These are phyloP conservation scores for Chelon auratus DNA, from an alignment of 2,797 vertebrate species.

Conservation along the genomic window DNA sequence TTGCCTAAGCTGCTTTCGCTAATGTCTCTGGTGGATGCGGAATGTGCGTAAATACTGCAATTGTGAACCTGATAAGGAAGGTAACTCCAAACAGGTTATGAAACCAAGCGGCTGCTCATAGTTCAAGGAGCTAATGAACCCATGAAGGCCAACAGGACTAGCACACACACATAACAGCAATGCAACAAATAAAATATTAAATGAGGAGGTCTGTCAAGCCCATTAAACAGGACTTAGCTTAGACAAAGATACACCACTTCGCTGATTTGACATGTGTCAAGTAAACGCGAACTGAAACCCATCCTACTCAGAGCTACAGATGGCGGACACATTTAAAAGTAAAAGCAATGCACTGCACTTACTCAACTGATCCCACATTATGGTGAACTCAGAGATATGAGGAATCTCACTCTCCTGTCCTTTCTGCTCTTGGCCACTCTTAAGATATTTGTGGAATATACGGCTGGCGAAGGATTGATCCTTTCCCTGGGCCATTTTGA, in stretches of 20 bases:
- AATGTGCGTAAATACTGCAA: constrained; percentile 12
- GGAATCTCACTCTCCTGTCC: constrained; percentile 87
- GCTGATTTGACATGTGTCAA: background rate
- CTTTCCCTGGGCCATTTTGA: constrained; percentile 89
- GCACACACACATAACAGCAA: too few species aligned
- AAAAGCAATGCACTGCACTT: constrained; percentile 81
- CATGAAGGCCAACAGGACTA: background rate
- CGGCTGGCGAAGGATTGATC: constrained; percentile 91
- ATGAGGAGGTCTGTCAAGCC: background rate
- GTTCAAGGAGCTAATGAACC: constrained; percentile 4
- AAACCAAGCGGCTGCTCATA: background rate
- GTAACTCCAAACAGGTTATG: background rate
- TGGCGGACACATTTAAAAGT: constrained; percentile 10
- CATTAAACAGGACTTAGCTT: background rate
- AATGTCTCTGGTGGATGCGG: constrained; percentile 14
- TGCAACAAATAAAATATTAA: background rate
- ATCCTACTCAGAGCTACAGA: constrained; percentile 15
- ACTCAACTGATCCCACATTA: constrained; percentile 92
- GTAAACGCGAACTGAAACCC: constrained; percentile 2
- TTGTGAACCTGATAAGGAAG: constrained; percentile 16
- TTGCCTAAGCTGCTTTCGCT: constrained; percentile 13
- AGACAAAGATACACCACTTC: background rate
- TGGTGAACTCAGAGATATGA: constrained; percentile 87
- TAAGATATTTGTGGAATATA: constrained; percentile 90
- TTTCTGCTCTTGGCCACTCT: constrained; percentile 86